Evolutionary conservation across 2,888 invertebrate species (phyloP).

Genomic region (Lampropteryx suffumata): DNA sequence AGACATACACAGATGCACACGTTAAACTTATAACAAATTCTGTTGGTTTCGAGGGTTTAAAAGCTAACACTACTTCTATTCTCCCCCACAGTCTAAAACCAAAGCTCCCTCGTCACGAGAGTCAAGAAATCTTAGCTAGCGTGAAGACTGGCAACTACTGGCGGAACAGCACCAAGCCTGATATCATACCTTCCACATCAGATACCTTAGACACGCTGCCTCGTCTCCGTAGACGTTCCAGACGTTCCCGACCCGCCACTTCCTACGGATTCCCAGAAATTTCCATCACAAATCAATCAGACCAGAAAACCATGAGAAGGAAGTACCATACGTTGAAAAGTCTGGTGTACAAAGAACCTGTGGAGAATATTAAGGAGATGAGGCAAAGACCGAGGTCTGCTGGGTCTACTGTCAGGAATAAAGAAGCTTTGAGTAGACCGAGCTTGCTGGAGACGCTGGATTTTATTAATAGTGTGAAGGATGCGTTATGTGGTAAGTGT

Average conservation of each 20-base stretch:
- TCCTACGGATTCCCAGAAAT: conserved; percentile 74
- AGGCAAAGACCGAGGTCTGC: conserved; percentile 70
- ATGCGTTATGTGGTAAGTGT: conserved; percentile 67
- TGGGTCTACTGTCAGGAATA: conserved; percentile 70
- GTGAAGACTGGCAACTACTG: conserved; percentile 70
- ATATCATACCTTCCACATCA: conserved; percentile 65
- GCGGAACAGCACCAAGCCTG: conserved; percentile 70
- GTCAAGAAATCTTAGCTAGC: conserved; percentile 69
- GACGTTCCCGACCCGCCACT: conserved; percentile 58
- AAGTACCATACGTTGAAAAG: conserved; percentile 61
- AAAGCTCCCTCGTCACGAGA: conserved; percentile 56
- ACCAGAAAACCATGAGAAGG: conserved; percentile 58
- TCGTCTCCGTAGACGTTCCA: conserved; percentile 54
- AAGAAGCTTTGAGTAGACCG: conserved; percentile 67
- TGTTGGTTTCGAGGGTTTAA: too few species aligned
- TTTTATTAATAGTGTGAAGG: conserved; percentile 73
- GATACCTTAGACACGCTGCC: conserved; percentile 46
- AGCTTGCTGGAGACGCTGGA: conserved; percentile 74
- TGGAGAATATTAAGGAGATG: conserved; percentile 68
- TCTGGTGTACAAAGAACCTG: conserved; percentile 70
- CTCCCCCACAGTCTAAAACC: conserved; percentile 15
- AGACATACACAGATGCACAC: too few species aligned
- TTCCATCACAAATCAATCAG: conserved; percentile 65
- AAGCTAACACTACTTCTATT: too few species aligned
- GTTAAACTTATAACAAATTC: too few species aligned